phyloP scores from a whole-genome alignment of 2,113 vertebrate species.

The Nibea coibor region DNA sequence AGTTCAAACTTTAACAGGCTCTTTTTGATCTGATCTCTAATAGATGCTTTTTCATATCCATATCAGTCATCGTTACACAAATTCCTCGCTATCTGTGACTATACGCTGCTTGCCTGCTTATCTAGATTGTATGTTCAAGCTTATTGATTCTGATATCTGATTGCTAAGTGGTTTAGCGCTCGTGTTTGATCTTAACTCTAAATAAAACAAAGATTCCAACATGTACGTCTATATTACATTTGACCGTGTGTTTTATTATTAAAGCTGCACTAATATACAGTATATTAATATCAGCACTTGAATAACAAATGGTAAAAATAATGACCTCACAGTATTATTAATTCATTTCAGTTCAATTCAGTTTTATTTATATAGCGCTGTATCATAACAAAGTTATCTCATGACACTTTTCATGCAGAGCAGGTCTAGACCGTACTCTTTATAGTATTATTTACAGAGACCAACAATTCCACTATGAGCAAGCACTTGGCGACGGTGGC shows the following conservation, averaged over 20 bases:
- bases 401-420: too few species aligned
- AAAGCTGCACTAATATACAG: neutral
- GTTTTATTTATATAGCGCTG: too few species aligned
- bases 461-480: too few species aligned
- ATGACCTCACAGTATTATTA: neutral
- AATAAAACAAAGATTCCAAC: neutral
- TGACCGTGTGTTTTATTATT: neutral
- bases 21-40: slow-evolving; percentile 17
- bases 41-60: neutral
- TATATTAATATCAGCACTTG: too few species aligned
- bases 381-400: too few species aligned
- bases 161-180: neutral
- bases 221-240: neutral
- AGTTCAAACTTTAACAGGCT: neutral
- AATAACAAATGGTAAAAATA: neutral
- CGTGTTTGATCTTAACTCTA: neutral
- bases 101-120: slow-evolving; percentile 9
- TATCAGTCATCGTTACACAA: slow-evolving; percentile 4
- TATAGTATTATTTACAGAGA: too few species aligned
- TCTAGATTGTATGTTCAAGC: slow-evolving; percentile 15
- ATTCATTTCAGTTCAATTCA: too few species aligned
- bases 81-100: neutral
- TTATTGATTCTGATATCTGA: slow-evolving; percentile 37
- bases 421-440: too few species aligned
- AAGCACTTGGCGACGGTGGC: too few species aligned